Evolutionary conservation across 2,113 vertebrate species (phyloP).

Genomic region (Anser cygnoides): DNA sequence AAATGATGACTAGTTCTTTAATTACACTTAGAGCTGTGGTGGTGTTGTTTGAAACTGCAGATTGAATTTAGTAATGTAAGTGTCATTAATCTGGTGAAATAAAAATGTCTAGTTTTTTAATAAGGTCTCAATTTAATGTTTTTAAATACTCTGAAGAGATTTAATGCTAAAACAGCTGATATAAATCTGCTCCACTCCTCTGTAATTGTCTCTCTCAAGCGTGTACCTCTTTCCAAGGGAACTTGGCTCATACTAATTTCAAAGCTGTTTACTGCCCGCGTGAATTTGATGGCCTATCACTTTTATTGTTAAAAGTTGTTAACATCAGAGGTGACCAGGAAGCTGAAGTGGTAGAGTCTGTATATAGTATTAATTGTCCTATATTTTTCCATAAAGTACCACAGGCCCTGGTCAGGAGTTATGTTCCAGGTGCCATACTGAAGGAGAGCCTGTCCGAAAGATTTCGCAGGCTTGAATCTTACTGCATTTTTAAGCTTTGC

Average conservation of each 20-base stretch:
- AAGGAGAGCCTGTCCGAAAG: neutral
- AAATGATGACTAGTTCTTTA: slow-evolving; percentile 40
- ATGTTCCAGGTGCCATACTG: neutral
- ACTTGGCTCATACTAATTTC: slow-evolving; percentile 15
- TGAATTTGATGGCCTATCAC: slow-evolving; percentile 13
- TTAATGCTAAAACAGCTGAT: slow-evolving; percentile 20
- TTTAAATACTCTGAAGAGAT: slow-evolving; percentile 38
- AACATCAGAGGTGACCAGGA: neutral
- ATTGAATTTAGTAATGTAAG: slow-evolving; percentile 41
- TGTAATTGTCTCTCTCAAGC: slow-evolving; percentile 39
- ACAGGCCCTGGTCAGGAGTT: neutral
- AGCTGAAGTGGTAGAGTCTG: neutral
- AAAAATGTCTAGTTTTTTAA: slow-evolving; percentile 48
- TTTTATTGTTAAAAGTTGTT: slow-evolving; percentile 31
- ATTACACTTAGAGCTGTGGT: slow-evolving; percentile 36
- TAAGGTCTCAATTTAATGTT: slow-evolving; percentile 48
- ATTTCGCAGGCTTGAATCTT: neutral
- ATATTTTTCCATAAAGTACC: neutral
- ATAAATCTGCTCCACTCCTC: slow-evolving; percentile 38
- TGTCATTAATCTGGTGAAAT: slow-evolving; percentile 55
- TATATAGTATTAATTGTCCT: neutral
- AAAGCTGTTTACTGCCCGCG: slow-evolving; percentile 22
- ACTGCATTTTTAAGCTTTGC: neutral
- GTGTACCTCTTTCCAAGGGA: neutral
- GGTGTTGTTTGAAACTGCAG: slow-evolving; percentile 21